phyloP scores from a whole-genome alignment of 2,113 vertebrate genomes.

The Halichoerus grypus region DNA sequence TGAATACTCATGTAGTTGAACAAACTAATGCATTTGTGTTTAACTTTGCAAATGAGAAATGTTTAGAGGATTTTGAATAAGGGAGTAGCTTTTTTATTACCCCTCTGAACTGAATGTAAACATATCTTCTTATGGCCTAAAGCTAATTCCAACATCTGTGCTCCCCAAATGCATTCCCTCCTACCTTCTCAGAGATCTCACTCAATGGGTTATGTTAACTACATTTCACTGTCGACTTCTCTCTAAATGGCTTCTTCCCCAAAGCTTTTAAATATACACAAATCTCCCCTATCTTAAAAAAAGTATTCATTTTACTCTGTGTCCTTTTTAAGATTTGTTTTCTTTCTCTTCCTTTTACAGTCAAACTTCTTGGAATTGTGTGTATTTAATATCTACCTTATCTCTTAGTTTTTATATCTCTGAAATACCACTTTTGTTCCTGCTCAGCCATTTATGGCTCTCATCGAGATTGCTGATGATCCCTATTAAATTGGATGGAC shows the following conservation, averaged over 20 bases:
- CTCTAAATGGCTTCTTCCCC: neutral
- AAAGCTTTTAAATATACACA: neutral
- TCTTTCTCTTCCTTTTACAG: neutral
- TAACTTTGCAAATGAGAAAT: slow-evolving; percentile 37
- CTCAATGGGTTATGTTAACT: neutral
- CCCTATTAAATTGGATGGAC: neutral
- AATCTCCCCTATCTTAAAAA: neutral
- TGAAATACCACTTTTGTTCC: neutral
- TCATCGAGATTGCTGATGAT: neutral
- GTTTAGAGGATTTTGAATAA: slow-evolving; percentile 44
- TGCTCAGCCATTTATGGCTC: neutral
- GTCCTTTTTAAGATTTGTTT: neutral
- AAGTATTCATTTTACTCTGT: neutral
- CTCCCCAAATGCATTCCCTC: neutral
- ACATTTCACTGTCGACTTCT: neutral
- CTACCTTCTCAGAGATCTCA: neutral
- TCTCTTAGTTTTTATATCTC: neutral
- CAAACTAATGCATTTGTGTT: slow-evolving; percentile 13
- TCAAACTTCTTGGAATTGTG: neutral
- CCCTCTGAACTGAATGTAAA: neutral
- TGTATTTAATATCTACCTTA: neutral
- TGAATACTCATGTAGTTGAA: neutral
- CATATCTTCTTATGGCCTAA: neutral
- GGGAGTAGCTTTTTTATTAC: neutral
- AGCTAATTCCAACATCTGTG: neutral